Conservation (phyloP, 2,113 vertebrate species). For the Apteryx owenii region DNA sequence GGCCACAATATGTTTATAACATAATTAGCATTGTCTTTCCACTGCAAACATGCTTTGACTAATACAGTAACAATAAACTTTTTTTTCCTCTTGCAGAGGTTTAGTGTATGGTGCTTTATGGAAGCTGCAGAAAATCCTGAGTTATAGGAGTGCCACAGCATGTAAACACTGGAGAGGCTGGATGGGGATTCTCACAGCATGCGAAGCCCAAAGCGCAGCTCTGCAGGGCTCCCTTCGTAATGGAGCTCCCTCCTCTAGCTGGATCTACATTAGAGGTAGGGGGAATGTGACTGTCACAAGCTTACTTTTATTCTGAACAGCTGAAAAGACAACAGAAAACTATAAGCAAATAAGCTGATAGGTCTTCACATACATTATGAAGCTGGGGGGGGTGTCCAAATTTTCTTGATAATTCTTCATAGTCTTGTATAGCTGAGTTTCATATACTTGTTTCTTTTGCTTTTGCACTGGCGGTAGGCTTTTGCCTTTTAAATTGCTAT, state of each 20-base stretch:
- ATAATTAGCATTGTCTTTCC: not conserved
- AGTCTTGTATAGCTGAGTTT: not conserved
- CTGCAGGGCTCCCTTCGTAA: not conserved
- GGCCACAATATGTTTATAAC: not conserved
- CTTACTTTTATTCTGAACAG: not conserved
- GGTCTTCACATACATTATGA: rapidly evolving
- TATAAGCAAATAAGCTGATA: not conserved
- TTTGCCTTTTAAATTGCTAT: not conserved
- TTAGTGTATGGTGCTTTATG: not conserved
- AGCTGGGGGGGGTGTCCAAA: not conserved
- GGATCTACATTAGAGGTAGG: not conserved
- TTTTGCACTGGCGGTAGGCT: not conserved
- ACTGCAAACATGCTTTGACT: not conserved
- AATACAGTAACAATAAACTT: not conserved
- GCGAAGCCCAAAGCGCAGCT: not conserved
- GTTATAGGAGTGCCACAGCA: not conserved
- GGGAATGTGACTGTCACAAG: not conserved
- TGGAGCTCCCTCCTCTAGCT: not conserved
- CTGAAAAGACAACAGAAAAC: not conserved
- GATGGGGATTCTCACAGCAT: not conserved
- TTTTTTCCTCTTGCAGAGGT: not conserved
- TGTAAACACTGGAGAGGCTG: not conserved
- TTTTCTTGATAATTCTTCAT: not conserved
- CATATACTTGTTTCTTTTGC: not conserved
- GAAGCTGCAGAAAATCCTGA: not conserved